phyloP scores from a whole-genome alignment of 2,888 invertebrate genomes.

The Adineta ricciae region DNA sequence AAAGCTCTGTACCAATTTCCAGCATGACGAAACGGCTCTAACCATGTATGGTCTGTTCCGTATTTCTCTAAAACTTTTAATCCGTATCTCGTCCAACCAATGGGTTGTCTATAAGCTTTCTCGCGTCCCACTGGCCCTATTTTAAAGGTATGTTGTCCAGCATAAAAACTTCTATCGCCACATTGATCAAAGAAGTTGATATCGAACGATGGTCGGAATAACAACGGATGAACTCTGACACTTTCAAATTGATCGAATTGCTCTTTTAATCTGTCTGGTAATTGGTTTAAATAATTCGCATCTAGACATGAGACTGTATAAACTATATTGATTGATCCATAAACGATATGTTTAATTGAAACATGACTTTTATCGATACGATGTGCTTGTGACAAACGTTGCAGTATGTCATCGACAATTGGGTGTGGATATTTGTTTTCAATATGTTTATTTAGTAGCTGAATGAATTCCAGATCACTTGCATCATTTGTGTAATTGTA shows the following conservation, averaged over 20 bases:
- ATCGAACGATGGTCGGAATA: neutral
- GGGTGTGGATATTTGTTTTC: neutral
- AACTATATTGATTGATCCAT: neutral
- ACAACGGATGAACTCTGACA: neutral
- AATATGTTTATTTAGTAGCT: neutral
- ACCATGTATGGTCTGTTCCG: neutral
- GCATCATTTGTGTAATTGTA: neutral
- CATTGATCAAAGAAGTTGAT: neutral
- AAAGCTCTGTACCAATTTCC: slow-evolving; percentile 2
- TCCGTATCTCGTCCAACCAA: neutral
- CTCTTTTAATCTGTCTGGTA: neutral
- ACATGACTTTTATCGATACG: neutral
- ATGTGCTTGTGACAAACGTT: neutral
- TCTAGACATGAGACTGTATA: neutral
- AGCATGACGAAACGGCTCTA: neutral
- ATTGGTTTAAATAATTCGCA: no score
- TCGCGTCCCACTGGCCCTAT: neutral
- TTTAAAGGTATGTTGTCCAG: neutral
- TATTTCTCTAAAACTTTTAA: neutral
- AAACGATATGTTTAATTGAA: neutral
- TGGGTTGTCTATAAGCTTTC: neutral
- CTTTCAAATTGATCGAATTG: neutral
- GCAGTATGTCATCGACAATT: neutral
- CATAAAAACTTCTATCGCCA: neutral
- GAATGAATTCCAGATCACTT: neutral